Conservation (phyloP, 2,888 invertebrate species). For the Drosophila emarginata region DNA sequence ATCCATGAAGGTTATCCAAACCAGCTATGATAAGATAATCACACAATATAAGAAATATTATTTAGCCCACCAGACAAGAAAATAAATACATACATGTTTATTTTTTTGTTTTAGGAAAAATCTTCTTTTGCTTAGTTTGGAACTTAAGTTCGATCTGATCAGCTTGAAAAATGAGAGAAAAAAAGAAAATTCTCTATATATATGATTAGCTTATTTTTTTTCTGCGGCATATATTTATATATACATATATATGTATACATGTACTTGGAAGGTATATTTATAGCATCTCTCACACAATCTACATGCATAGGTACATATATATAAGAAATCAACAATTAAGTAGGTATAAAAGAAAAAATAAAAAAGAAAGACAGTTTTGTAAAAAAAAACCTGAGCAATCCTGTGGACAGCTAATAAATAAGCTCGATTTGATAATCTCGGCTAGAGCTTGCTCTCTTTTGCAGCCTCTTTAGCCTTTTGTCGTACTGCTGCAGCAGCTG, state of each 20-base stretch:
- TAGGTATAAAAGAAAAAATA: constrained; percentile 37
- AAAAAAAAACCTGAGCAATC: constrained; percentile 55
- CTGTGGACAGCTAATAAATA: constrained; percentile 50
- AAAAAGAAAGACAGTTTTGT: constrained; percentile 24
- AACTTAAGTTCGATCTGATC: too few relatives aligned
- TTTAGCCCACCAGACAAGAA: too few relatives aligned
- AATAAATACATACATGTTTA: too few relatives aligned
- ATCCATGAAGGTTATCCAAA: too few relatives aligned
- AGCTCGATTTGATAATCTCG: constrained; percentile 35
- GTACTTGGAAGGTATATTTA: constrained; percentile 3
- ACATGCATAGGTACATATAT: constrained; percentile 2
- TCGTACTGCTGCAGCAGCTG: constrained; percentile 85
- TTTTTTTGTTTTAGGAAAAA: too few relatives aligned
- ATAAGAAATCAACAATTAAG: constrained; percentile 24
- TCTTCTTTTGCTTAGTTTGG: too few relatives aligned
- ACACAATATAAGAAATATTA: too few relatives aligned
- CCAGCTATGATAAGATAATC: too few relatives aligned
- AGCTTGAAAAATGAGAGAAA: too few relatives aligned
- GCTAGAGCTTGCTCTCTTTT: constrained; percentile 82
- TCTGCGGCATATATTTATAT: neutral
- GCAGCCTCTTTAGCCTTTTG: constrained; percentile 82
- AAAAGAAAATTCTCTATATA: too few relatives aligned
- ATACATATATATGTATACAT: neutral
- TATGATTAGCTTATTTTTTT: too few relatives aligned
- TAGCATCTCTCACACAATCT: constrained; percentile 5